Evolutionary conservation across 2,888 invertebrate species (phyloP), one percentile per base, ranked within the genome.

Genomic region (Cordilura impudica): DNA sequence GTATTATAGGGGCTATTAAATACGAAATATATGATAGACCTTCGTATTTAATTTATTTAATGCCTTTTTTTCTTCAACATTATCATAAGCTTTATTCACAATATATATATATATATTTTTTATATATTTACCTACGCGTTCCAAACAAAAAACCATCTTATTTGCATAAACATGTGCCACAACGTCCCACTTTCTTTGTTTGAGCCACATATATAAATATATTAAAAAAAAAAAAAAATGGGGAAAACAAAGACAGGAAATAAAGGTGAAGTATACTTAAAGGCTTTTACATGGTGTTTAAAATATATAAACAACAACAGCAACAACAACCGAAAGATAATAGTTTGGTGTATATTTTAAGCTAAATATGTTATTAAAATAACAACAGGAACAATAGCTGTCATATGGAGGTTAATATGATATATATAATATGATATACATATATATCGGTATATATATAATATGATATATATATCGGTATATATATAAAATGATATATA

Each of bases 291-390:
- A 10, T 4, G 21, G 31, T 54, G 54, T 54, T 31, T 54, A 31
- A 54, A 53, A 53, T 53, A n/a, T n/a, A n/a, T n/a, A 53, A 26
- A 14, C 53, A 21, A n/a, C n/a, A n/a, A n/a, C n/a, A n/a, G n/a
- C n/a, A 19, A 19, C 47, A 47, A 4, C 47, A 16, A 47, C 14
- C 49, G 1, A 19, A 19, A 35, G 43, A 8, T 58, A 58, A 58
- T 39, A 43, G 21, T 39, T 58, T 58, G n/a, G 31, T 31, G 54
- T 54, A 29, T 31, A 54, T 54, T 54, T 54, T 54, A 31, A 54
- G 31, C 26, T 53, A 29, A 53, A 23, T 26, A 26, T 19, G 26
- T 39, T 39, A 39, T n/a, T 39, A 39, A 39, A 12, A 39, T n/a
- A 14, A 39, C 2, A 39, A 10, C 35, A 6, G 3, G 2, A 2